Evolutionary conservation across 2,888 invertebrate species (phyloP).

Genomic region (Diaperis boleti): DNA sequence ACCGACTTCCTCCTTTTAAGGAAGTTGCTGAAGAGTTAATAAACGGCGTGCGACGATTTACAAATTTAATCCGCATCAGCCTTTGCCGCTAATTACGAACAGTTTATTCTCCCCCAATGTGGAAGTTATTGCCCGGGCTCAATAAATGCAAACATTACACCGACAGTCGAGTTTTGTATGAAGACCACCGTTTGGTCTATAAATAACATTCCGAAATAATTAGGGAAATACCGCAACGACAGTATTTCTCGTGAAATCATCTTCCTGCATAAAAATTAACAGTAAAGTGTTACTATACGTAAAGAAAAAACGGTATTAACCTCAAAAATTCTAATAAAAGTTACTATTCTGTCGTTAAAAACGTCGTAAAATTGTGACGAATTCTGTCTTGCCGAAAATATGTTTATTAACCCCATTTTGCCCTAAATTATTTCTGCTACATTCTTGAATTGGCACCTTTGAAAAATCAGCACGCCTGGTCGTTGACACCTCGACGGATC

Average conservation of each 20-base stretch:
- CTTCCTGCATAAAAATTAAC: background rate
- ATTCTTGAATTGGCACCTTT: too few species aligned
- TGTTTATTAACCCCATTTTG: too few species aligned
- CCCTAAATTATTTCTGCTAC: too few species aligned
- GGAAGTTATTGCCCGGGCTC: background rate
- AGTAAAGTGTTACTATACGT: background rate
- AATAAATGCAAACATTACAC: background rate
- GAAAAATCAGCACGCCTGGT: too few species aligned
- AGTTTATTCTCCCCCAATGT: background rate
- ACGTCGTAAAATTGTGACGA: background rate
- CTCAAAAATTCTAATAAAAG: constrained; percentile 6
- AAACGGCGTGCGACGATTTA: too few species aligned
- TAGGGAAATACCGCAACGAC: background rate
- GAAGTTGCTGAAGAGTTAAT: too few species aligned
- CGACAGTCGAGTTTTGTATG: background rate
- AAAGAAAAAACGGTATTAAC: constrained; percentile 2
- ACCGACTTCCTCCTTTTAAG: too few species aligned
- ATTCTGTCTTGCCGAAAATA: background rate
- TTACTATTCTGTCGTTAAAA: background rate
- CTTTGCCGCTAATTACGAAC: background rate
- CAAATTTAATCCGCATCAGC: too few species aligned
- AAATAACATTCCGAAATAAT: background rate
- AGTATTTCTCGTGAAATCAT: background rate
- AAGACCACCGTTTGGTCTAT: background rate
- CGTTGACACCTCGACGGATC: too few species aligned